A percentile compares a stretch with the other conserved stretches of the same genome.
Conservation (phyloP, 2,888 invertebrate species). For the Mesopsocus fuscifrons region DNA sequence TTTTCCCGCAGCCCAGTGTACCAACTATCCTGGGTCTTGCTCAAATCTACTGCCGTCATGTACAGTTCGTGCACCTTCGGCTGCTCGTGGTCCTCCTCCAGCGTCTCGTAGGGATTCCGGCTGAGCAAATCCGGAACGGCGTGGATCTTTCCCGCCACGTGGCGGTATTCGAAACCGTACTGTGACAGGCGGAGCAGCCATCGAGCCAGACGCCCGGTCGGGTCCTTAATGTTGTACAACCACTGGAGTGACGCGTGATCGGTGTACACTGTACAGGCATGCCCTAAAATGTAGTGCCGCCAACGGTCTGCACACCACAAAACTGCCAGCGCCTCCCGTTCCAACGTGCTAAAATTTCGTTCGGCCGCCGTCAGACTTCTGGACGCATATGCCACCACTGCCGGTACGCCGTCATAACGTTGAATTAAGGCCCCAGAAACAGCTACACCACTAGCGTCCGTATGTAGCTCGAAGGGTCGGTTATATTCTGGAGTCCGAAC, state of each 20-base stretch:
- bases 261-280: neutral
- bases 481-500: conserved; percentile 8
- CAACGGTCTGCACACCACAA: neutral
- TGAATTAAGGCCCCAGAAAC: neutral
- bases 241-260: conserved; percentile 7
- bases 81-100: too few species aligned
- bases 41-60: too few species aligned
- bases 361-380: neutral
- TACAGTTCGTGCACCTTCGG: too few species aligned
- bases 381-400: neutral
- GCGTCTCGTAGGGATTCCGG: too few species aligned
- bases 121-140: too few species aligned
- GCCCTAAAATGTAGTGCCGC: neutral
- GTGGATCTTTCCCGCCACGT: too few species aligned
- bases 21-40: too few species aligned
- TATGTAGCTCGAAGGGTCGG: neutral
- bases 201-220: too few species aligned
- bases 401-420: neutral
- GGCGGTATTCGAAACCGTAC: too few species aligned
- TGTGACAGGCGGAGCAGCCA: too few species aligned
- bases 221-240: conserved; percentile 9
- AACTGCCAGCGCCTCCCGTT: neutral
- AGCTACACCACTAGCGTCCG: conserved; percentile 2
- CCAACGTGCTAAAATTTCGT: neutral
- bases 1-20: too few species aligned